Percentiles rank a stretch among this genome's conserved stretches.
Evolutionary conservation across 2,797 vertebrate genomes (phyloP).

Genomic region (Poeciliopsis presidionis): DNA sequence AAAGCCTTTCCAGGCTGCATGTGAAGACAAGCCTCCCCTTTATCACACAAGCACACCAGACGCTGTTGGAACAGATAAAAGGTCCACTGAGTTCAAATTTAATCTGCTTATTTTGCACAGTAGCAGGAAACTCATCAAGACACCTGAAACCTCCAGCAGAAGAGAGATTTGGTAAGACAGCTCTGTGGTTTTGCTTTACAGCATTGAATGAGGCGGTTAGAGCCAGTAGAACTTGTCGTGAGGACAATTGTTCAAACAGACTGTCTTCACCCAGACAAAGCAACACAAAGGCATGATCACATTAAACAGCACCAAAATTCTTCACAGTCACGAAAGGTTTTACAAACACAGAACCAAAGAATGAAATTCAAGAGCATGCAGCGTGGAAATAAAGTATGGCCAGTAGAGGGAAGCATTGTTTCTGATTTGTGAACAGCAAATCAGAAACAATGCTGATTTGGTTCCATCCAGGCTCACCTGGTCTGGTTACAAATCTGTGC

Average conservation of each 20-base stretch:
- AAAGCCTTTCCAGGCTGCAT: constrained; percentile 20
- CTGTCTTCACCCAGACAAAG: constrained; percentile 27
- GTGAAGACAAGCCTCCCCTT: constrained; percentile 36
- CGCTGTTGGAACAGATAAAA: constrained; percentile 30
- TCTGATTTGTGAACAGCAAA: constrained; percentile 20
- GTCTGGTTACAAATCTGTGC: constrained; percentile 40
- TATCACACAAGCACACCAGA: constrained; percentile 30
- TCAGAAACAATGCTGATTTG: too few relatives aligned
- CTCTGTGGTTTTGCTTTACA: constrained; percentile 1
- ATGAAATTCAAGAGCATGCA: background rate
- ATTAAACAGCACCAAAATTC: constrained; percentile 12
- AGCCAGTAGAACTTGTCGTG: constrained; percentile 42
- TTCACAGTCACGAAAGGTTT: constrained; percentile 1
- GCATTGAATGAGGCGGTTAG: background rate
- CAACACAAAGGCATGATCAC: constrained; percentile 18
- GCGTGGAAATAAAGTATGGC: background rate
- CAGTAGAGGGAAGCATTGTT: constrained; percentile 70
- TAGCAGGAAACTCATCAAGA: constrained; percentile 34
- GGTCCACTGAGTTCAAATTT: constrained; percentile 35
- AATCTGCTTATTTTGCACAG: constrained; percentile 29
- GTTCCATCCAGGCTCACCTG: constrained; percentile 48
- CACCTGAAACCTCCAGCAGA: constrained; percentile 18
- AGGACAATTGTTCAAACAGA: constrained; percentile 18
- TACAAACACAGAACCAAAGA: background rate
- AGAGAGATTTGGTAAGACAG: constrained; percentile 3